Evolutionary conservation across 2,797 vertebrate species (phyloP), one percentile per base, ranked within the genome.

Genomic region (Catharus ustulatus): DNA sequence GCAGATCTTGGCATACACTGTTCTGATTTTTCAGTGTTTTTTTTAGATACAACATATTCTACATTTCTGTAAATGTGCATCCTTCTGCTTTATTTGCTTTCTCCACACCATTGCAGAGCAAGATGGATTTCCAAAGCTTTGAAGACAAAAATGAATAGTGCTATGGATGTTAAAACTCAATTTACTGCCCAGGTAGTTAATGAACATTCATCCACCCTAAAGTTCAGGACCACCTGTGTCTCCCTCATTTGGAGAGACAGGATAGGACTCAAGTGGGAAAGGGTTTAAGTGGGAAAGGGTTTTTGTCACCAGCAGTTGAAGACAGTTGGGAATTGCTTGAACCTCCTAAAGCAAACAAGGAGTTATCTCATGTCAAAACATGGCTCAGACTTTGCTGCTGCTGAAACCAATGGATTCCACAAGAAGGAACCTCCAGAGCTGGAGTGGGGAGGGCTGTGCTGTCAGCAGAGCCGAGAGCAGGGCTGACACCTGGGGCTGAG

Each of bases 41-140:
- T 84, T 87, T 89, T 69, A 88, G 57, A 26, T 61, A 64, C 29
- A 55, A 46, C 9, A 42, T 48, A 63, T 11, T 51, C 55, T 32
- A 51, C 7, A 7, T 83, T 71, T 92, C 86, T 84, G 68, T 79
- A 84, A 81, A 71, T 52, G 74, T 64, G 9, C 26, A 57, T 66
- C 32, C 19, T 57, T 58, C 77, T 24, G 40, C 52, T 89, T 54
- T 36, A 55, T 84, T 76, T 57, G 59, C 84, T 93, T 94, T 83
- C 59, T 42, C 45, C 18, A 1, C 49, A 68, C 55, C n/a, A 42
- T 59, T 89, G 49, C 27, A 83, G 64, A 85, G 81, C 19, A 71
- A 92, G 34, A 89, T 20, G n/a, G 42, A 84, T 92, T 93, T 94
- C 74, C 54, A 93, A 42, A 72, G 51, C 26, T 75, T 84, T 82